Percentiles rank a stretch among this genome's conserved stretches.
phyloP scores from a whole-genome alignment of 1,140 invertebrate genomes.

The Trinorchestia longiramus region DNA sequence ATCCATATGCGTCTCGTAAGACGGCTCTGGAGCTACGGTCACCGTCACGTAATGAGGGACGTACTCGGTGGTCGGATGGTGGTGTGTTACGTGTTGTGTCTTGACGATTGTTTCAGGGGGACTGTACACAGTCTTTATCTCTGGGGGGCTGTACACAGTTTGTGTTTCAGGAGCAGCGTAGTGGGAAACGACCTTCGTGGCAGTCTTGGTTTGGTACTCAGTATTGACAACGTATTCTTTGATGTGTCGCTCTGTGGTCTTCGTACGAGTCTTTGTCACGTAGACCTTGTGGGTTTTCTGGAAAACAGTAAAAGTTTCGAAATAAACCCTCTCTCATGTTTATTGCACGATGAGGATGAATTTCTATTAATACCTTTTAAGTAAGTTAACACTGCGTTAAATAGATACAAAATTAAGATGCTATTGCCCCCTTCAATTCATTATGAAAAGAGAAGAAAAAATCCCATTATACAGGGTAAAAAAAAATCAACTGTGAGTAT shows the following conservation, averaged over 20 bases:
- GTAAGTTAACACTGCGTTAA: neutral
- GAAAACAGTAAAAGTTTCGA: neutral
- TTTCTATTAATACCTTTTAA: neutral
- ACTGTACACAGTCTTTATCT: neutral
- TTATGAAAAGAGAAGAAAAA: too few species aligned
- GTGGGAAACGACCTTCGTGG: neutral
- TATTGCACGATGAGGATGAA: neutral
- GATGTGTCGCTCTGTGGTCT: conserved; percentile 25
- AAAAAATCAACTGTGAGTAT: too few species aligned
- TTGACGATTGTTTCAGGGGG: neutral
- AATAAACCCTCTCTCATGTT: neutral
- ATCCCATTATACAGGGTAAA: too few species aligned
- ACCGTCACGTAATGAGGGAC: conserved; percentile 37
- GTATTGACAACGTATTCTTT: conserved; percentile 21
- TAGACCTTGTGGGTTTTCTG: conserved; percentile 32
- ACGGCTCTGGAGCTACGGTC: neutral
- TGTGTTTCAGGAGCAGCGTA: neutral
- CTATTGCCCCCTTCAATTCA: neutral
- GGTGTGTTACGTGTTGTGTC: neutral
- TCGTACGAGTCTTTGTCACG: conserved; percentile 32
- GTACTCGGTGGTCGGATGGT: neutral
- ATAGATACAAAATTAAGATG: neutral
- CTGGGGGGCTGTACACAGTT: neutral
- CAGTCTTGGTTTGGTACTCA: neutral
- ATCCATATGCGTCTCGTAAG: neutral